Percentiles rank a stretch among this genome's conserved stretches.
These are phyloP conservation scores for Vulpes ferrilata DNA, from an alignment of 2,113 vertebrate species.

Conservation along the genomic window DNA sequence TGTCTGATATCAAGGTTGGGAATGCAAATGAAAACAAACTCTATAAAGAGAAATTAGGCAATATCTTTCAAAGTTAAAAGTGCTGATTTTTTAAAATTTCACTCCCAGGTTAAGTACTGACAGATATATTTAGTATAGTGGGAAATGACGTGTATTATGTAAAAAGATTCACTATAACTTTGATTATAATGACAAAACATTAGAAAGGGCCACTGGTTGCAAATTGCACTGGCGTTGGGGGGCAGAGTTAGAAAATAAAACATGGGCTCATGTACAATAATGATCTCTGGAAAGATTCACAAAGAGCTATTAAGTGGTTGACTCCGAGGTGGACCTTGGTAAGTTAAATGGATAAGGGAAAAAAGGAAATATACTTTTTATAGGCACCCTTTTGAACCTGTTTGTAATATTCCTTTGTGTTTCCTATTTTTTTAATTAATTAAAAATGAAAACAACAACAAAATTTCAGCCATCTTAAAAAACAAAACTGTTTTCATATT, in stretches of 20 bases:
- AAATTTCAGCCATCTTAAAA: not conserved
- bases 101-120: not conserved
- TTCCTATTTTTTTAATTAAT: not conserved
- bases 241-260: not conserved
- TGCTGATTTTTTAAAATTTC: not conserved
- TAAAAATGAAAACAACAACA: not conserved
- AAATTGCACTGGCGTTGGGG: not conserved
- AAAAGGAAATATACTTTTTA: not conserved
- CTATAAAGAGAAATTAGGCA: not conserved
- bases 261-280: not conserved
- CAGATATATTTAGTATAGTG: not conserved
- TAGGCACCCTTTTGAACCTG: not conserved
- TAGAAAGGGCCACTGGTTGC: not conserved
- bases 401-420: not conserved
- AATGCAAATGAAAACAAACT: not conserved
- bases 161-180: not conserved
- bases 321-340: no score
- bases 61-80: not conserved
- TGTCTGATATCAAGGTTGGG: not conserved
- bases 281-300: not conserved
- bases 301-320: not conserved
- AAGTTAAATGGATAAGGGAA: not conserved
- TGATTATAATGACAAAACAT: not conserved
- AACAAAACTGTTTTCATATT: no score
- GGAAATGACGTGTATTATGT: not conserved